Evolutionary conservation across 2,888 invertebrate species (phyloP).

Genomic region (Malachius bipustulatus): DNA sequence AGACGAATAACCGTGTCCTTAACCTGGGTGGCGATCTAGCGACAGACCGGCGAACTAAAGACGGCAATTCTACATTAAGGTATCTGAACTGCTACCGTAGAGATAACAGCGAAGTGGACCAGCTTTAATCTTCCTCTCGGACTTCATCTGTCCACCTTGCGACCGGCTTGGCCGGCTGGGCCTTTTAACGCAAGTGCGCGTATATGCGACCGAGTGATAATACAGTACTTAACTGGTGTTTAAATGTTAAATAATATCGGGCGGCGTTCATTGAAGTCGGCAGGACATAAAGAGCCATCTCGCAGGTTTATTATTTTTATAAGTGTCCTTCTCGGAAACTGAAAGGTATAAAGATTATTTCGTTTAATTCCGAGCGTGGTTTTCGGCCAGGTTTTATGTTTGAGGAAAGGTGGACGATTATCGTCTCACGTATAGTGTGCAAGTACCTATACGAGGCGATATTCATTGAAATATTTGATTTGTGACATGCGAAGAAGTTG

Average conservation of each 20-base stretch:
- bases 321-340: constrained; percentile 3
- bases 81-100: constrained; percentile 34
- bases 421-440: no score
- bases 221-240: constrained; percentile 36
- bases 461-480: no score
- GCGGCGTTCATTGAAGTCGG: constrained; percentile 26
- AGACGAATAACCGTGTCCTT: no score
- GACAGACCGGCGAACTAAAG: constrained; percentile 29
- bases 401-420: no score
- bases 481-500: no score
- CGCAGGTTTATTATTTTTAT: not conserved
- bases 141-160: constrained; percentile 13
- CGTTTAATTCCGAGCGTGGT: not conserved
- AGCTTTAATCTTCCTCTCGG: constrained; percentile 8
- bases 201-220: constrained; percentile 32
- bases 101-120: constrained; percentile 32
- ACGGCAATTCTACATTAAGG: constrained; percentile 35
- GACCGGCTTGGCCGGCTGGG: constrained; percentile 22
- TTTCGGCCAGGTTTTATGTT: not conserved
- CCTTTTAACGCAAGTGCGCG: constrained; percentile 32
- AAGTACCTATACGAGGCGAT: no score
- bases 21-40: constrained; percentile 35
- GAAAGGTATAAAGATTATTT: not conserved
- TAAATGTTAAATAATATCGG: constrained; percentile 35
- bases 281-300: not conserved